A percentile compares a stretch with the other conserved stretches of the same genome.
These are phyloP conservation scores for Ochotona princeps DNA, from an alignment of 2,113 vertebrate genomes.

Conservation along the genomic window DNA sequence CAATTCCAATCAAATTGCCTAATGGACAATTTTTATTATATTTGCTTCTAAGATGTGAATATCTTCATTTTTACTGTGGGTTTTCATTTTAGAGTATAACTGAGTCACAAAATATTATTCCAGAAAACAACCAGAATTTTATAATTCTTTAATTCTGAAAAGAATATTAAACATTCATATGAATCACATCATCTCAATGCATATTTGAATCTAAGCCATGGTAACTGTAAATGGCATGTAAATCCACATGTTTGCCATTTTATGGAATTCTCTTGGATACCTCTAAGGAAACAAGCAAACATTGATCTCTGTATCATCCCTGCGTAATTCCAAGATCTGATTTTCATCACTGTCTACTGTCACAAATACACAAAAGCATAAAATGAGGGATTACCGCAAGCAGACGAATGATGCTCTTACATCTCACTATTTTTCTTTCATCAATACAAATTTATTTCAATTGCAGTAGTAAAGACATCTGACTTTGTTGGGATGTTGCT, in stretches of 20 bases:
- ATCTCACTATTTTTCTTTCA: not conserved
- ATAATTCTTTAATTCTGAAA: not conserved
- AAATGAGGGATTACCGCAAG: not conserved
- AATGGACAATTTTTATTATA: no score
- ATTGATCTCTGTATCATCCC: not conserved
- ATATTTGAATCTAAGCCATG: not conserved
- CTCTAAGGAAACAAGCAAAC: not conserved
- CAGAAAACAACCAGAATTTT: not conserved
- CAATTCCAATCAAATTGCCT: no score
- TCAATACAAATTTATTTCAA: not conserved
- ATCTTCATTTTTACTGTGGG: not conserved
- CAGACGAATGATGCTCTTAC: not conserved
- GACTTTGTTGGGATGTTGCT: not conserved
- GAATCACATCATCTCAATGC: not conserved
- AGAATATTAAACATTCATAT: not conserved
- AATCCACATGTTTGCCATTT: no score
- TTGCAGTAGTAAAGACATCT: not conserved
- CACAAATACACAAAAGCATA: not conserved
- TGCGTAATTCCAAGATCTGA: not conserved
- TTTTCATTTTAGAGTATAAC: not conserved
- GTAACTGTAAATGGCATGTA: no score
- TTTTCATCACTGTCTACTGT: not conserved
- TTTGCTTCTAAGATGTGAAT: no score
- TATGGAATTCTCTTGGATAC: no score
- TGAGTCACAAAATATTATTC: not conserved